These are phyloP conservation scores for Neostethus bicornis DNA, from an alignment of 2,797 vertebrate genomes.

Conservation along the genomic window DNA sequence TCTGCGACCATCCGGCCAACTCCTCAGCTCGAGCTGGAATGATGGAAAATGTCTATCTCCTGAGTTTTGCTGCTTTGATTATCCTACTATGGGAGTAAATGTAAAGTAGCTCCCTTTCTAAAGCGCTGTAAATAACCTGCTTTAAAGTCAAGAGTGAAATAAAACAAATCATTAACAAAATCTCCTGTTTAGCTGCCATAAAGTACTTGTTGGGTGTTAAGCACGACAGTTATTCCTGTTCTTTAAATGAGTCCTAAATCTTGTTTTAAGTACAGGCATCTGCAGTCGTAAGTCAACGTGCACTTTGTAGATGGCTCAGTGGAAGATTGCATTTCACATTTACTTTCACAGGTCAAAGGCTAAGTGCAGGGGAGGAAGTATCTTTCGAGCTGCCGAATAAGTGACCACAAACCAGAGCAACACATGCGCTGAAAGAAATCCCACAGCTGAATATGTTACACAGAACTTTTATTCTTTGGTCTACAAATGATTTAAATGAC, in stretches of 20 bases:
- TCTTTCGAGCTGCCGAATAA: constrained; percentile 82
- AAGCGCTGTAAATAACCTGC: not conserved
- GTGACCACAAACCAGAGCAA: constrained; percentile 82
- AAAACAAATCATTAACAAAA: constrained; percentile 15
- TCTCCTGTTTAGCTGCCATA: constrained; percentile 19
- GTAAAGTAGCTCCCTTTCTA: not conserved
- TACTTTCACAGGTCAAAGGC: constrained; percentile 86
- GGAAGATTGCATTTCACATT: constrained; percentile 84
- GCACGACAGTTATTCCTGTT: constrained; percentile 54
- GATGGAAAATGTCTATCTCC: too few relatives aligned
- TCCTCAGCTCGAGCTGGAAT: too few relatives aligned
- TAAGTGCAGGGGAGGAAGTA: constrained; percentile 91
- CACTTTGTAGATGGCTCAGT: constrained; percentile 80
- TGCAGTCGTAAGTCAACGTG: constrained; percentile 73
- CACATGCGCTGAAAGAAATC: constrained; percentile 73
- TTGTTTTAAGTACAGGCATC: constrained; percentile 61
- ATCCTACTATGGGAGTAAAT: not conserved
- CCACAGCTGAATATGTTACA: constrained; percentile 76
- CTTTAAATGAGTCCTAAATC: constrained; percentile 71
- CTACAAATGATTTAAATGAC: constrained; percentile 67
- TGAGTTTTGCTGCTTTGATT: too few relatives aligned
- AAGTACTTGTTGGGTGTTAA: constrained; percentile 56
- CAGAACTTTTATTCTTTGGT: constrained; percentile 75
- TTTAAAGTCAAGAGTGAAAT: constrained; percentile 2
- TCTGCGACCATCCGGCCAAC: constrained; percentile 60